A percentile compares a stretch with the other conserved stretches of the same genome.
These are phyloP conservation scores for Conus ventricosus DNA, from an alignment of 1,140 invertebrate species.

Conservation along the genomic window DNA sequence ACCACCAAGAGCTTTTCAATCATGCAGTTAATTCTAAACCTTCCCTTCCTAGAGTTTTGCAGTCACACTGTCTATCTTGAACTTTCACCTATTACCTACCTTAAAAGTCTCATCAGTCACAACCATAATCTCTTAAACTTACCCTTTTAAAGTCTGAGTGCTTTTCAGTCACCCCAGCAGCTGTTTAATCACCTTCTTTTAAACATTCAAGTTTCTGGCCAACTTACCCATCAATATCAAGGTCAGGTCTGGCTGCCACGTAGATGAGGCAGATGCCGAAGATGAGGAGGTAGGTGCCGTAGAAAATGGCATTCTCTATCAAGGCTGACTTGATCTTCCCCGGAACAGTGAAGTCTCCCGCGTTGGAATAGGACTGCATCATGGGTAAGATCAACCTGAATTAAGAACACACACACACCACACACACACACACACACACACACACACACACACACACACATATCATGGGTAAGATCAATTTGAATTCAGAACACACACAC, in stretches of 20 bases:
- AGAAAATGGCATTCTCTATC: conserved; percentile 98
- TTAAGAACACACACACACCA: neutral
- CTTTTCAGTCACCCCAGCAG: too few species aligned
- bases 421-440: neutral
- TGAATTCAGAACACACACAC: neutral
- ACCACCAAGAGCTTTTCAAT: too few species aligned
- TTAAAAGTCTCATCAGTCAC: too few species aligned
- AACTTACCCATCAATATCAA: conserved; percentile 89
- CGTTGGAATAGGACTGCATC: conserved; percentile 99
- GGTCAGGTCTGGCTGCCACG: conserved; percentile 90
- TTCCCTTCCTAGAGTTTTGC: too few species aligned
- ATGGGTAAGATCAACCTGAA: conserved; percentile 94
- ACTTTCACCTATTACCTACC: too few species aligned
- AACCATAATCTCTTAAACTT: too few species aligned
- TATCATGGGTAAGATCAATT: neutral
- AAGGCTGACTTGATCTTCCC: conserved; percentile 96
- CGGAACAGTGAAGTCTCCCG: conserved; percentile 96
- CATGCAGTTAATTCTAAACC: too few species aligned
- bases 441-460: neutral
- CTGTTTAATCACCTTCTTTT: too few species aligned
- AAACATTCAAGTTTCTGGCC: too few species aligned
- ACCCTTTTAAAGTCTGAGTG: too few species aligned
- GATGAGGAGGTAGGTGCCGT: conserved; percentile 96
- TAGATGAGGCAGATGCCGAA: conserved; percentile 97
- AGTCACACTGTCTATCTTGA: too few species aligned